Conservation (phyloP, 2,113 vertebrate genomes). For the Phalacrocorax pelagicus region DNA sequence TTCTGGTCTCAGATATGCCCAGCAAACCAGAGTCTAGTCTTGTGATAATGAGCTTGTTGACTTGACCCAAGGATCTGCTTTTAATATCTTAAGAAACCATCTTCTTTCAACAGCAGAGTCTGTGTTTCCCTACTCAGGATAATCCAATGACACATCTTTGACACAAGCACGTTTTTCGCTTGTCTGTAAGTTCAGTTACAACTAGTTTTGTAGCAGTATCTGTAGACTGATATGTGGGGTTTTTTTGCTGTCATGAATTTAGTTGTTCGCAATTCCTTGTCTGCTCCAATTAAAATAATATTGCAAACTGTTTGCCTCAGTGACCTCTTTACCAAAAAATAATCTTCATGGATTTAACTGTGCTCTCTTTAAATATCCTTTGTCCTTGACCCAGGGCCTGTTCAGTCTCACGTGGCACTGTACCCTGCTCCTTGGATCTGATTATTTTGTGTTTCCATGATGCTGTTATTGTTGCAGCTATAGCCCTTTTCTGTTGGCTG, state of each 20-base stretch:
- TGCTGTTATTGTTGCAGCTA: neutral
- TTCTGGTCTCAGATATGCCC: neutral
- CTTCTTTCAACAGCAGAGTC: neutral
- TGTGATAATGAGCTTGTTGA: neutral
- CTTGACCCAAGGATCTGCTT: neutral
- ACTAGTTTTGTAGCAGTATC: neutral
- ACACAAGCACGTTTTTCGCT: neutral
- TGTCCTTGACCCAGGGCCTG: neutral
- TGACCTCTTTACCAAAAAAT: neutral
- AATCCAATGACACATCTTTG: neutral
- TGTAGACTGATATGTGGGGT: neutral
- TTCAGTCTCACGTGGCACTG: fast-evolving
- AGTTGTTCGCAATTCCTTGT: neutral
- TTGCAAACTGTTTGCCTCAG: neutral
- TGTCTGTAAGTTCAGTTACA: neutral
- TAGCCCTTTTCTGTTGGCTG: neutral
- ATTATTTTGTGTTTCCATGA: neutral
- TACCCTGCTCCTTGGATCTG: neutral
- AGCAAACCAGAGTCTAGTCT: neutral
- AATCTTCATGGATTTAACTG: neutral
- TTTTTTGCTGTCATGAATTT: neutral
- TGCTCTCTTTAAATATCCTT: neutral
- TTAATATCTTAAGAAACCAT: neutral
- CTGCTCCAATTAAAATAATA: neutral
- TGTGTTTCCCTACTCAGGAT: neutral